A percentile compares a stretch with the other conserved stretches of the same genome.
Conservation (phyloP, 2,888 invertebrate species). For the Eupithecia vulgata region DNA sequence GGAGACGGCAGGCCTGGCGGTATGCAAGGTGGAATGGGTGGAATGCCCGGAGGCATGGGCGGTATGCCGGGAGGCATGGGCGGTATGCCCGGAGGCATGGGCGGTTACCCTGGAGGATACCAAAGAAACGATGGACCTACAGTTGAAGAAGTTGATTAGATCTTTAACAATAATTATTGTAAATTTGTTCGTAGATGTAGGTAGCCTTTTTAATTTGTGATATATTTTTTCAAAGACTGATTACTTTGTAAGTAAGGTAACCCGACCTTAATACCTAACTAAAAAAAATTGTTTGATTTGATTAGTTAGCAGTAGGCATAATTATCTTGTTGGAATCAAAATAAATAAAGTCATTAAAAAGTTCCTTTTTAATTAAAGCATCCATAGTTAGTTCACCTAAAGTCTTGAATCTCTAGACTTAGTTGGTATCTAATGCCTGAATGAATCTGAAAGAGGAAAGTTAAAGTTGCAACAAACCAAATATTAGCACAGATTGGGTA, state of each 20-base stretch:
- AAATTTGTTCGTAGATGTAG: not conserved
- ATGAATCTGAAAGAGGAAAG: no score
- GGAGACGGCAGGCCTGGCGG: slow-evolving; percentile 68
- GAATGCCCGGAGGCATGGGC: slow-evolving; percentile 81
- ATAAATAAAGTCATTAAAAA: no score
- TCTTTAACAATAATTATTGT: not conserved
- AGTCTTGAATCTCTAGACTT: no score
- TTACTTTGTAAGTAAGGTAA: no score
- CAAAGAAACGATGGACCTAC: slow-evolving; percentile 36
- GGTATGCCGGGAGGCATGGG: slow-evolving; percentile 65
- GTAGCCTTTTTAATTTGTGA: not conserved
- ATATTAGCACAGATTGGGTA: no score
- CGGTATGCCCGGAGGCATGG: no score
- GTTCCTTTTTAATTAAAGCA: no score
- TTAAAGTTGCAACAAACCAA: no score
- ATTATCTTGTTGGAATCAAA: not conserved
- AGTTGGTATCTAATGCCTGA: no score
- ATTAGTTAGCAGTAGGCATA: not conserved
- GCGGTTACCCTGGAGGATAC: slow-evolving; percentile 26
- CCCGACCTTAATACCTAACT: no score
- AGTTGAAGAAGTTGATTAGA: slow-evolving; percentile 34
- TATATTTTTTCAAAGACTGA: slow-evolving; percentile 24
- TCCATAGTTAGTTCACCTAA: no score
- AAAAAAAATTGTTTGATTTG: not conserved
- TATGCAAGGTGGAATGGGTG: slow-evolving; percentile 60